phyloP scores from a whole-genome alignment of 2,888 invertebrate genomes.

The Nycteola revayana region DNA sequence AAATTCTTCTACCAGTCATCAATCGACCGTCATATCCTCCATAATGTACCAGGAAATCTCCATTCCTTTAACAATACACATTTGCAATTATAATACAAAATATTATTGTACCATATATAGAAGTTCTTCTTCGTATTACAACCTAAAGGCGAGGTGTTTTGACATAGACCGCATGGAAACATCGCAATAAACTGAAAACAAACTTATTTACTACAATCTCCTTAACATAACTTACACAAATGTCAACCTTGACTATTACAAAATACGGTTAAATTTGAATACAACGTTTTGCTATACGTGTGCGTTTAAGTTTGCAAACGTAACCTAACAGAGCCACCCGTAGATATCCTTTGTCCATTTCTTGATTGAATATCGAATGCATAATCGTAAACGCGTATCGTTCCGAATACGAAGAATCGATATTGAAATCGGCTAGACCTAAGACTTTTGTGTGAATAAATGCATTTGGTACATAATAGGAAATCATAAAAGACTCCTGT shows the following conservation, averaged over 20 bases:
- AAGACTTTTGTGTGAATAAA: constrained; percentile 40
- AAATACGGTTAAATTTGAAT: not conserved
- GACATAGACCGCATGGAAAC: constrained; percentile 49
- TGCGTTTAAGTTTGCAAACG: constrained; percentile 23
- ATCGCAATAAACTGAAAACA: constrained; percentile 39
- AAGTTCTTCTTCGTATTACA: constrained; percentile 33
- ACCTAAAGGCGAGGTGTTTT: constrained; percentile 47
- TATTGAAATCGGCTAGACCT: constrained; percentile 56
- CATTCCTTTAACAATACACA: constrained; percentile 32
- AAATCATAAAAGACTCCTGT: constrained; percentile 34
- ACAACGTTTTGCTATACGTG: no score
- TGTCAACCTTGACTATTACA: not conserved
- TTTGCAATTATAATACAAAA: constrained; percentile 49
- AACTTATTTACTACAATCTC: constrained; percentile 14
- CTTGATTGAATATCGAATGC: constrained; percentile 69
- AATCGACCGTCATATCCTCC: constrained; percentile 12
- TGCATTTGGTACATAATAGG: constrained; percentile 31
- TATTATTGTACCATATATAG: constrained; percentile 40
- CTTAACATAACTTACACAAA: constrained; percentile 3
- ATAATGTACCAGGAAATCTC: constrained; percentile 28
- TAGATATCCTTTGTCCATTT: constrained; percentile 55
- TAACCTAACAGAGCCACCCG: constrained; percentile 40
- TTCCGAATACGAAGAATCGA: constrained; percentile 59
- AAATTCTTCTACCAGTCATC: constrained; percentile 21
- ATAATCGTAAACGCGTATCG: constrained; percentile 71